phyloP scores from a whole-genome alignment of 2,888 invertebrate species.

The Cheilosia urbana region DNA sequence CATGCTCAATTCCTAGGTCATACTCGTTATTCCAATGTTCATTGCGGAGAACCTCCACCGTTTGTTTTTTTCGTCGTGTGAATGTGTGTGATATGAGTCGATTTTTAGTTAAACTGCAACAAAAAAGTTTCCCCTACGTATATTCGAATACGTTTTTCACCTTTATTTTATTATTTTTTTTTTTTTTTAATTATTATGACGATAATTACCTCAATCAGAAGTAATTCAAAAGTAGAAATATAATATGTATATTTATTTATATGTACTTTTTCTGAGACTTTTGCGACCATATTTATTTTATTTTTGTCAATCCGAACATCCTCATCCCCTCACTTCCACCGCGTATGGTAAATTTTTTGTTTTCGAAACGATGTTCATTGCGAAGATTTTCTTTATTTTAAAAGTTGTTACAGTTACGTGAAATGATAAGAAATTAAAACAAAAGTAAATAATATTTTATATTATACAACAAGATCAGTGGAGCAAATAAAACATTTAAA shows the following conservation, averaged over 20 bases:
- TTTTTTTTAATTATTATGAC: conserved; percentile 23
- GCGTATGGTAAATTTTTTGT: conserved; percentile 8
- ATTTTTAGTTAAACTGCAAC: conserved; percentile 45
- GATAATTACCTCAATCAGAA: conserved; percentile 56
- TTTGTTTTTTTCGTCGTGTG: conserved; percentile 61
- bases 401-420: conserved; percentile 55
- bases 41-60: conserved; percentile 55
- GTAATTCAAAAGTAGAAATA: conserved; percentile 49
- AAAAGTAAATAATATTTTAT: conserved; percentile 59
- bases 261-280: conserved; percentile 37
- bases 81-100: conserved; percentile 55
- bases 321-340: not conserved
- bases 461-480: conserved; percentile 65
- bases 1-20: conserved; percentile 71
- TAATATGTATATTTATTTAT: conserved; percentile 53
- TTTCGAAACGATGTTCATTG: conserved; percentile 52
- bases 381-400: conserved; percentile 55
- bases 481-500: conserved; percentile 69
- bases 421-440: conserved; percentile 54
- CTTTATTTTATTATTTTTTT: not conserved
- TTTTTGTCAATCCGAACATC: not conserved
- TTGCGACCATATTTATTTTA: conserved; percentile 38
- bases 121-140: conserved; percentile 10
- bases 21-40: conserved; percentile 74
- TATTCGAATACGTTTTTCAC: conserved; percentile 14